Conservation (phyloP, 1,140 invertebrate genomes). For the Leucophenga varia region DNA sequence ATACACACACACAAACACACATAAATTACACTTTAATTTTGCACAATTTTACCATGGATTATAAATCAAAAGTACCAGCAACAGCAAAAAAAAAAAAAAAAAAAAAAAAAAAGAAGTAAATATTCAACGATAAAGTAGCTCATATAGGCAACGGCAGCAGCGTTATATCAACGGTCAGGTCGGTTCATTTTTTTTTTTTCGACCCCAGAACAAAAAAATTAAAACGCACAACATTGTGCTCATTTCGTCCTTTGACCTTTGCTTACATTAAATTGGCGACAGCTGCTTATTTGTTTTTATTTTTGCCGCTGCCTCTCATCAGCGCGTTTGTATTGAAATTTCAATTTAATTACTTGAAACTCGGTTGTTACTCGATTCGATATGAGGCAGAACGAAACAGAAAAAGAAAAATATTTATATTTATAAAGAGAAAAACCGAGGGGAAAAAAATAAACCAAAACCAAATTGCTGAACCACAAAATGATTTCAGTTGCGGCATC, state of each 20-base stretch:
- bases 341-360: constrained; percentile 48
- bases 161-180: no score
- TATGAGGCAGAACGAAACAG: no score
- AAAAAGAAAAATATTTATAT: no score
- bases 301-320: not conserved
- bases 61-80: constrained; percentile 35
- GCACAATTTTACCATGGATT: constrained; percentile 50
- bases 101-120: constrained; percentile 14
- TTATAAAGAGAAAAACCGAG: no score
- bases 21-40: constrained; percentile 54
- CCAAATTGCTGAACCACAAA: constrained; percentile 16
- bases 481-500: constrained; percentile 20
- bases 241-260: no score
- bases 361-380: constrained; percentile 28
- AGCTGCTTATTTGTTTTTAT: constrained; percentile 9
- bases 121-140: constrained; percentile 1
- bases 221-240: no score
- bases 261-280: constrained; percentile 13
- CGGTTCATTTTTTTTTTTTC: no score
- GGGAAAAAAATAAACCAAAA: no score
- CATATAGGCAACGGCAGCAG: constrained; percentile 14
- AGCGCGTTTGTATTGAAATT: constrained; percentile 45
- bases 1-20: constrained; percentile 15
- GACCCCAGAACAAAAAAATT: no score
- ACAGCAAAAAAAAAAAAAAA: not conserved